phyloP scores from a whole-genome alignment of 2,888 invertebrate species.

The Dolomedes plantarius region DNA sequence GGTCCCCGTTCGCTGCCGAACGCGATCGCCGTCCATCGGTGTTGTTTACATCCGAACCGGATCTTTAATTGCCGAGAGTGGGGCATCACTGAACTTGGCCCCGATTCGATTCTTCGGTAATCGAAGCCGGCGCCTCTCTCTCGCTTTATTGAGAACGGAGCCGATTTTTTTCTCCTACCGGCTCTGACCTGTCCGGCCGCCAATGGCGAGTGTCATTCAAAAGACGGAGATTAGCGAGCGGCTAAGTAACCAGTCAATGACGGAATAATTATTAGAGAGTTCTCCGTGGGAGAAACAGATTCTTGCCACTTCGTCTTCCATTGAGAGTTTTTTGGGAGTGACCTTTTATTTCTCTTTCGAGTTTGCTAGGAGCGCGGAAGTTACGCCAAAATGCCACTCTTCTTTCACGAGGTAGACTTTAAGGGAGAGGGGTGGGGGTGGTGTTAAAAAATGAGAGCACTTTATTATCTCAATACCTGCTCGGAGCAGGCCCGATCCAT shows the following conservation, averaged over 20 bases:
- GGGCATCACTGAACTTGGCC: conserved; percentile 53
- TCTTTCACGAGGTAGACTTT: too few relatives aligned
- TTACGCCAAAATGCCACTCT: too few relatives aligned
- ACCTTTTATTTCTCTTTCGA: too few relatives aligned
- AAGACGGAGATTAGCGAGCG: conserved; percentile 4
- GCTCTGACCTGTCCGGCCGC: not conserved
- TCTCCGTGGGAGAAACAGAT: not conserved
- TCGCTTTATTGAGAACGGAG: not conserved
- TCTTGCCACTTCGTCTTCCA: not conserved
- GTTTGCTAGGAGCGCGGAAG: too few relatives aligned
- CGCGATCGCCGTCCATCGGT: conserved; percentile 10
- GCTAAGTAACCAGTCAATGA: not conserved
- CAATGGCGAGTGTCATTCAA: not conserved
- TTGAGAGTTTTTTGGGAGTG: too few relatives aligned
- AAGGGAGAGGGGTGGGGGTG: too few relatives aligned
- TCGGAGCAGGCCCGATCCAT: too few relatives aligned
- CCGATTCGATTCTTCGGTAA: conserved; percentile 22
- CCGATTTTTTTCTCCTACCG: not conserved
- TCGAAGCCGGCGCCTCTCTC: not conserved
- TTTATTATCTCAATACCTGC: too few relatives aligned
- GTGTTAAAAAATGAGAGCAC: too few relatives aligned
- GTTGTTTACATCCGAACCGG: conserved; percentile 64
- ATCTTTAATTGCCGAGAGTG: conserved; percentile 51
- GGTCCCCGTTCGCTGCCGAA: not conserved
- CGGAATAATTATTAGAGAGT: not conserved